Evolutionary conservation across 2,888 invertebrate genomes (phyloP).

Genomic region (Eupithecia tripunctaria): DNA sequence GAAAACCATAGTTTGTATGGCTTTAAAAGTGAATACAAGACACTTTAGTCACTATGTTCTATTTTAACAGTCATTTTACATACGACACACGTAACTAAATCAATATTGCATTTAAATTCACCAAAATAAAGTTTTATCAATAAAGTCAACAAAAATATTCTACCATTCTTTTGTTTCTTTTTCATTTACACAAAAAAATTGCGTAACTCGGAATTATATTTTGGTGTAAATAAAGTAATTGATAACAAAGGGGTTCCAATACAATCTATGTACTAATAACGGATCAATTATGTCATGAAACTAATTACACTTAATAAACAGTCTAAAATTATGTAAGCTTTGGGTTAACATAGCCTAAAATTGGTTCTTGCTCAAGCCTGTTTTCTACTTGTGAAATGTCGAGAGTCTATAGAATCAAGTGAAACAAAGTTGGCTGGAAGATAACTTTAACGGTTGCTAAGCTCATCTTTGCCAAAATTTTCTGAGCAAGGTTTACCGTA

Average conservation of each 20-base stretch:
- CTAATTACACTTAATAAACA: slow-evolving; percentile 46
- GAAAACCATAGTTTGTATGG: not conserved
- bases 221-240: slow-evolving; percentile 12
- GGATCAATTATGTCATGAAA: slow-evolving; percentile 54
- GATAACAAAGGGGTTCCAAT: not conserved
- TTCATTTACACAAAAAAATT: not conserved
- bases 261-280: slow-evolving; percentile 9
- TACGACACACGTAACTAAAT: slow-evolving; percentile 13
- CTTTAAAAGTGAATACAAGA: not conserved
- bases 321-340: slow-evolving; percentile 57
- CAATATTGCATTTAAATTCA: slow-evolving; percentile 18
- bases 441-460: not conserved
- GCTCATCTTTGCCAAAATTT: not conserved
- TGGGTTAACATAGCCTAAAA: slow-evolving; percentile 63
- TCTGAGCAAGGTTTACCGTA: not conserved
- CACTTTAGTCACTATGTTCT: slow-evolving; percentile 19
- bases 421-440: not conserved
- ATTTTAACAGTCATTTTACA: slow-evolving; percentile 22
- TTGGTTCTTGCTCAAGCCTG: slow-evolving; percentile 62
- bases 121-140: slow-evolving; percentile 7
- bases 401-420: not conserved
- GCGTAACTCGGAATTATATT: not conserved
- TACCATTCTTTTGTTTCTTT: not conserved
- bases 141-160: not conserved
- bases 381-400: slow-evolving; percentile 54